These are phyloP conservation scores for Chaenodraco wilsoni DNA, from an alignment of 2,797 vertebrate genomes.

Conservation along the genomic window DNA sequence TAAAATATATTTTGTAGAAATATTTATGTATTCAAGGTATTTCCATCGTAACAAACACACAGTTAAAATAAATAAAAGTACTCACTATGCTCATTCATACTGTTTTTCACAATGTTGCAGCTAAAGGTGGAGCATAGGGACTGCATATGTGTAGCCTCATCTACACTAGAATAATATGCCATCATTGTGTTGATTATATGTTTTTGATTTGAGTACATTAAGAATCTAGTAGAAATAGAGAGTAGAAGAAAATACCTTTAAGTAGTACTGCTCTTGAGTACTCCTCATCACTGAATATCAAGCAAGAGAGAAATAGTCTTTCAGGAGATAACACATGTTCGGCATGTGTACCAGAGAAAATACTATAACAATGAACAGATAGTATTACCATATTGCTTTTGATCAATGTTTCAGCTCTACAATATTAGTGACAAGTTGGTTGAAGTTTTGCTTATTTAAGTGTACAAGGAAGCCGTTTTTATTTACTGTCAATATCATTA, in stretches of 20 bases:
- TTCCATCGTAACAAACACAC: background rate
- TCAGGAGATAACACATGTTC: background rate
- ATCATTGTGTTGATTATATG: too few species aligned
- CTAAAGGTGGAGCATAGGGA: background rate
- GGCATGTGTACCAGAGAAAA: background rate
- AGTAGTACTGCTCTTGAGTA: background rate
- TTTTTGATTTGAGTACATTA: too few species aligned
- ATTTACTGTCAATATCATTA: background rate
- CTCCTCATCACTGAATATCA: background rate
- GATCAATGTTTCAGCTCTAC: background rate
- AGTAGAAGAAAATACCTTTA: background rate
- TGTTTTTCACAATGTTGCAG: background rate
- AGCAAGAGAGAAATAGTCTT: background rate
- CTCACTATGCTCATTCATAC: background rate
- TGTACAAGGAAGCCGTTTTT: conserved; percentile 13
- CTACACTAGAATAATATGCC: too few species aligned
- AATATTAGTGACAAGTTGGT: too few species aligned
- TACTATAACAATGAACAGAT: background rate
- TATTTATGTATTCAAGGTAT: background rate
- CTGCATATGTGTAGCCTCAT: too few species aligned
- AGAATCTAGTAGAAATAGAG: too few species aligned
- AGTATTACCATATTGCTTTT: background rate
- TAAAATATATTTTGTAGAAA: background rate
- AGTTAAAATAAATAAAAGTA: background rate
- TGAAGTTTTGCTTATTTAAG: background rate